Conservation (phyloP, 2,797 vertebrate species). For the Botia almorhae region DNA sequence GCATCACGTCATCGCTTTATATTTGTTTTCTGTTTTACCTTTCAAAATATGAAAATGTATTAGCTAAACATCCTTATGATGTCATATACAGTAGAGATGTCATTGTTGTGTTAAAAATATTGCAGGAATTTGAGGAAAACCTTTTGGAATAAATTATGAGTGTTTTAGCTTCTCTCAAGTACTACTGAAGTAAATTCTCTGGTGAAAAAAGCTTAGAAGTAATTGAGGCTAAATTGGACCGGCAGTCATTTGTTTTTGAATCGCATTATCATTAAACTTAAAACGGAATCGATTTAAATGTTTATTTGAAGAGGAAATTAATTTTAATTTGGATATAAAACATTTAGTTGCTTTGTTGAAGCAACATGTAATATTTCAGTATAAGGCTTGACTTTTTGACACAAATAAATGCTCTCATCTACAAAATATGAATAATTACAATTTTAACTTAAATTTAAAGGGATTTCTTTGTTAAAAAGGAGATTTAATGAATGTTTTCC, state of each 20-base stretch:
- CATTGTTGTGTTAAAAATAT: background rate
- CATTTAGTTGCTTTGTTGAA: background rate
- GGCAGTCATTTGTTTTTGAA: background rate
- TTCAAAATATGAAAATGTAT: background rate
- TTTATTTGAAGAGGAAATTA: background rate
- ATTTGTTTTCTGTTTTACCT: background rate
- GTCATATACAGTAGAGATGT: background rate
- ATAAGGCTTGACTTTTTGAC: background rate
- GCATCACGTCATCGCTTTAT: too few relatives aligned
- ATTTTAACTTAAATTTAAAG: background rate
- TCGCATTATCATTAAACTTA: background rate
- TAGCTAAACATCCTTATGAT: background rate
- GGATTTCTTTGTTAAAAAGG: background rate
- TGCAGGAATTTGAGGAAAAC: background rate
- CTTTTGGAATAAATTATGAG: too few relatives aligned
- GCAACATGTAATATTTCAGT: background rate
- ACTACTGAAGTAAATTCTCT: background rate
- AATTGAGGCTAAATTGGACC: background rate
- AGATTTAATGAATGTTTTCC: background rate
- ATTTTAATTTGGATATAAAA: background rate
- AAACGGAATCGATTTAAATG: background rate
- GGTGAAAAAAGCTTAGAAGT: background rate
- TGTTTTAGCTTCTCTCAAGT: background rate
- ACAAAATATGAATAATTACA: background rate
- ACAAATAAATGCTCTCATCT: background rate